phyloP scores from a whole-genome alignment of 2,113 vertebrate genomes.

The Passerina amoena region DNA sequence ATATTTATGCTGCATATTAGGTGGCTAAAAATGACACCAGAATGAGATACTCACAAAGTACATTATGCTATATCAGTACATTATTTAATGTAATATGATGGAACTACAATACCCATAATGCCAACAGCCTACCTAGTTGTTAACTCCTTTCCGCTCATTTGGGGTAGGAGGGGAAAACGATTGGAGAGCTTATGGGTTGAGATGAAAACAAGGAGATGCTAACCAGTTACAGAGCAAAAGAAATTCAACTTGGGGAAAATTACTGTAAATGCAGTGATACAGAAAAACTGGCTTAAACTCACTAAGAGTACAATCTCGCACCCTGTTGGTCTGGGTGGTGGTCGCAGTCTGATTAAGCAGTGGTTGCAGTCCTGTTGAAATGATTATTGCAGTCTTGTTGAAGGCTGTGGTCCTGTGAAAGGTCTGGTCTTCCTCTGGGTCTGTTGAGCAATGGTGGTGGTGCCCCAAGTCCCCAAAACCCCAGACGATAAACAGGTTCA shows the following conservation, averaged over 20 bases:
- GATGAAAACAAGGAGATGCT: not conserved
- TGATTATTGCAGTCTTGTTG: not conserved
- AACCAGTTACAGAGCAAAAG: not conserved
- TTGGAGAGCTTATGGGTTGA: not conserved
- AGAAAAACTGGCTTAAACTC: not conserved
- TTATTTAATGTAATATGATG: not conserved
- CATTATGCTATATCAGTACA: not conserved
- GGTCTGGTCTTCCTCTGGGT: not conserved
- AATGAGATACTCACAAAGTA: not conserved
- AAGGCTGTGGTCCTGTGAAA: not conserved
- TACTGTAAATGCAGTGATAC: not conserved
- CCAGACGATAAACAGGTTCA: not conserved
- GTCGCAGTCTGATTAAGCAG: not conserved
- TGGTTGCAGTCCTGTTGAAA: not conserved
- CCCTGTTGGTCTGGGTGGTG: not conserved
- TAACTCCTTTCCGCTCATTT: not conserved
- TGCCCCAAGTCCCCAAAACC: not conserved
- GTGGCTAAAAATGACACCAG: not conserved
- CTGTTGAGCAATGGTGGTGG: not conserved
- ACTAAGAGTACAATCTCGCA: accelerated
- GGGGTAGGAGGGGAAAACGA: not conserved
- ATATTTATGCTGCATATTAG: not conserved
- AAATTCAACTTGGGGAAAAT: not conserved
- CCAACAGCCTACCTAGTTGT: not conserved
- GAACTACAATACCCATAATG: not conserved